Evolutionary conservation across 2,888 invertebrate species (phyloP).

Genomic region (Andrena dorsata): DNA sequence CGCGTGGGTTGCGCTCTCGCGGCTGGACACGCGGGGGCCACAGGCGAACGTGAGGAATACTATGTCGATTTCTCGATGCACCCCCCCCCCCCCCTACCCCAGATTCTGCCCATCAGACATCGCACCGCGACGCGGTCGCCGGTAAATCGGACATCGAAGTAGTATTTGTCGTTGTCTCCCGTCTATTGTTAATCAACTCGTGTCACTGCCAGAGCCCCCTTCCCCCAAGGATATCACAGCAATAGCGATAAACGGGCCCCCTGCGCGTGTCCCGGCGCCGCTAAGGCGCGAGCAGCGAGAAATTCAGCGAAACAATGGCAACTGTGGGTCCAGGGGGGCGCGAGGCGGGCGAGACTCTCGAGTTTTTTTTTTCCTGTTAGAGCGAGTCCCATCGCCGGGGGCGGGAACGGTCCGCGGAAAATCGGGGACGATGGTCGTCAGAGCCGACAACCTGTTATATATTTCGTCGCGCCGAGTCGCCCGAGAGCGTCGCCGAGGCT

Average conservation of each 20-base stretch:
- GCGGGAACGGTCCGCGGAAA: constrained; percentile 57
- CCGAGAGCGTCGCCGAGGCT: constrained; percentile 41
- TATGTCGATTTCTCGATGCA: constrained; percentile 19
- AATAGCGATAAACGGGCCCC: constrained; percentile 18
- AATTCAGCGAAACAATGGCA: not conserved
- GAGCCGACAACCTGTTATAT: constrained; percentile 79
- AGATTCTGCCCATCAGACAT: not conserved
- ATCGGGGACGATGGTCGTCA: constrained; percentile 61
- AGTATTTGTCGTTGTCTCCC: constrained; percentile 12
- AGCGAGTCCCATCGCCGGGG: constrained; percentile 46
- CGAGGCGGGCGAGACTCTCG: not conserved
- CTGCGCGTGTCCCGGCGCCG: not conserved
- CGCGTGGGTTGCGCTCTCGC: not conserved
- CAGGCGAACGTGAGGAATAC: constrained; percentile 13
- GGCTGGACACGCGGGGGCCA: not conserved
- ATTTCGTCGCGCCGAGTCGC: constrained; percentile 66
- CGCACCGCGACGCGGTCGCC: not conserved
- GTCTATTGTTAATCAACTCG: constrained; percentile 18
- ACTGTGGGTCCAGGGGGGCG: not conserved
- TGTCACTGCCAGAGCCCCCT: constrained; percentile 49
- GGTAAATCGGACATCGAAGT: constrained; percentile 4
- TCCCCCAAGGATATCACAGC: not conserved
- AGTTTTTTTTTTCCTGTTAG: constrained; percentile 13
- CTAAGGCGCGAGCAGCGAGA: not conserved
- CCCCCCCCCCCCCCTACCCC: too few species aligned